Evolutionary conservation across 2,888 invertebrate species (phyloP).

Genomic region (Stratiomys singularior): DNA sequence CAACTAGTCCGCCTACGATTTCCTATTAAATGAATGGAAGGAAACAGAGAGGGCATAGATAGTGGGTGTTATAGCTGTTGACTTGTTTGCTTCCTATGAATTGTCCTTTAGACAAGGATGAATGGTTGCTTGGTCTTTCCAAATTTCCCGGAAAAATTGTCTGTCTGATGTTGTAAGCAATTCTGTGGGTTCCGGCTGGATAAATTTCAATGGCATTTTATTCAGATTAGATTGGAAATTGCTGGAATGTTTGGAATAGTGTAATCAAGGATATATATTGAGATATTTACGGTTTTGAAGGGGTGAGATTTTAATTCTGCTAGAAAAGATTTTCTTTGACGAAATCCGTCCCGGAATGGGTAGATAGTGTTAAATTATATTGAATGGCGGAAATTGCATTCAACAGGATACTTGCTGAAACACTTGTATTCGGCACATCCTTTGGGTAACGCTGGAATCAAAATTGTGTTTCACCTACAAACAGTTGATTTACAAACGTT

Average conservation of each 20-base stretch:
- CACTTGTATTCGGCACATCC: no score
- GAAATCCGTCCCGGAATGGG: no score
- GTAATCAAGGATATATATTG: neutral
- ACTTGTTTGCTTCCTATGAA: neutral
- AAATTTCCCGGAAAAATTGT: constrained; percentile 27
- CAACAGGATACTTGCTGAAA: no score
- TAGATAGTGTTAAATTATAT: no score
- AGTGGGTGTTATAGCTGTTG: neutral
- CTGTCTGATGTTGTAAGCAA: constrained; percentile 26
- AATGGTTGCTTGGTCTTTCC: neutral
- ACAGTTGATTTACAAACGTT: no score
- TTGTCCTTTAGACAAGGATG: neutral
- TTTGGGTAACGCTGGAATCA: no score
- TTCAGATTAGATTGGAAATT: constrained; percentile 43
- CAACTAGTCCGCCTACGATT: constrained; percentile 5
- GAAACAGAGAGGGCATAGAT: no score
- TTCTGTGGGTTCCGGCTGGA: constrained; percentile 42
- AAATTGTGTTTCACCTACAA: no score
- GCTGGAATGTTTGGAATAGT: constrained; percentile 30
- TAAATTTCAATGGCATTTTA: constrained; percentile 35
- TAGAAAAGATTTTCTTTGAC: no score
- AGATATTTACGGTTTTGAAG: neutral
- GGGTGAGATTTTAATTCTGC: no score
- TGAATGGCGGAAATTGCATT: no score
- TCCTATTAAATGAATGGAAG: neutral